Evolutionary conservation across 2,113 vertebrate species (phyloP).

Genomic region (Corythaeola cristata): DNA sequence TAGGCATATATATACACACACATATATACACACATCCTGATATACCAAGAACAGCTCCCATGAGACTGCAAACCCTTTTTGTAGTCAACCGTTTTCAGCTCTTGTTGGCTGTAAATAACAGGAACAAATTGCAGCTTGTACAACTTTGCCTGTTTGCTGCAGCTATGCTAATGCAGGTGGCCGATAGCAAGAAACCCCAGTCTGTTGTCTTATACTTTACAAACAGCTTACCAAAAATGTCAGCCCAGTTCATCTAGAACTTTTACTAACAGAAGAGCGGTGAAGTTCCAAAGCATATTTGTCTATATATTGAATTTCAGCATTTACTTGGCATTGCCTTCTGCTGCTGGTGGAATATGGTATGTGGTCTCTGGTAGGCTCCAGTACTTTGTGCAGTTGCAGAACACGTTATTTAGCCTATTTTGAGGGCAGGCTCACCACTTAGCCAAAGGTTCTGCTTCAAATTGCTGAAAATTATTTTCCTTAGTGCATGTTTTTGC

Average conservation of each 20-base stretch:
- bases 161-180: background rate
- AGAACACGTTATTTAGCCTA: background rate
- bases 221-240: background rate
- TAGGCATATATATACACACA: background rate
- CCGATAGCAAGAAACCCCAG: background rate
- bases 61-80: background rate
- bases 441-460: background rate
- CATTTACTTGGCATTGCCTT: background rate
- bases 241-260: background rate
- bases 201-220: background rate
- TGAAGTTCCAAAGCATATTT: background rate
- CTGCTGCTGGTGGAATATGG: background rate
- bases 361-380: background rate
- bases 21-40: background rate
- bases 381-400: background rate
- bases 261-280: background rate
- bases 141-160: background rate
- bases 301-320: background rate
- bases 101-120: background rate
- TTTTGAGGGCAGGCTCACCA: background rate
- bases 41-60: background rate
- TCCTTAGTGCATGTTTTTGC: slow-evolving; percentile 36
- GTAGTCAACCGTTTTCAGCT: fast-evolving
- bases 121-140: background rate
- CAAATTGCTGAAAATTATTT: slow-evolving; percentile 16